A percentile compares a stretch with the other conserved stretches of the same genome.
These are phyloP conservation scores for Chironomus striatipennis DNA, from an alignment of 1,140 invertebrate genomes.

Conservation along the genomic window DNA sequence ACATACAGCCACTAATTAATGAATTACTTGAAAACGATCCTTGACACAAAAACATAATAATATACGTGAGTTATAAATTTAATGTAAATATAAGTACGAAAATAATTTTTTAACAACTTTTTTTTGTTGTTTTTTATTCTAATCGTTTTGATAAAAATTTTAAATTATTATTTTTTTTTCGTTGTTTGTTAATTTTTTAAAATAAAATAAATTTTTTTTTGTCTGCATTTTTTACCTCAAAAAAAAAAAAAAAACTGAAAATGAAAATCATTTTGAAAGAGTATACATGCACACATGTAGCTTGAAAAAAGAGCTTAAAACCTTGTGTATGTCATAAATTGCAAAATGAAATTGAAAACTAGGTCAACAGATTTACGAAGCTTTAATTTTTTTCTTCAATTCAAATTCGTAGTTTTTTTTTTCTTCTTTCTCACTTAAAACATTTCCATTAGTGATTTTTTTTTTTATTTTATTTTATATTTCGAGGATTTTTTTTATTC, in stretches of 20 bases:
- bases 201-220: not conserved
- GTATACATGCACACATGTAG: not conserved
- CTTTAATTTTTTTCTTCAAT: not conserved
- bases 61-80: not conserved
- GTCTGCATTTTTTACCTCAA: not conserved
- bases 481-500: not conserved
- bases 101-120: not conserved
- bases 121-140: not conserved
- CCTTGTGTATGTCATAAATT: constrained; percentile 22
- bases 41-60: constrained; percentile 24
- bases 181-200: not conserved
- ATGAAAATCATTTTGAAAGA: not conserved
- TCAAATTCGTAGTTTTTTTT: not conserved
- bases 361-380: constrained; percentile 17
- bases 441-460: not conserved
- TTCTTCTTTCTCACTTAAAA: not conserved
- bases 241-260: too few species aligned
- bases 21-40: constrained; percentile 12
- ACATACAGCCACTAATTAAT: constrained; percentile 17
- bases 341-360: constrained; percentile 21
- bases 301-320: not conserved
- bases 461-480: not conserved
- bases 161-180: not conserved
- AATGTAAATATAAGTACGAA: constrained; percentile 4
- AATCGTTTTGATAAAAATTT: not conserved